Evolutionary conservation across 2,888 invertebrate species (phyloP).

Genomic region (Pristionchus maxplancki): DNA sequence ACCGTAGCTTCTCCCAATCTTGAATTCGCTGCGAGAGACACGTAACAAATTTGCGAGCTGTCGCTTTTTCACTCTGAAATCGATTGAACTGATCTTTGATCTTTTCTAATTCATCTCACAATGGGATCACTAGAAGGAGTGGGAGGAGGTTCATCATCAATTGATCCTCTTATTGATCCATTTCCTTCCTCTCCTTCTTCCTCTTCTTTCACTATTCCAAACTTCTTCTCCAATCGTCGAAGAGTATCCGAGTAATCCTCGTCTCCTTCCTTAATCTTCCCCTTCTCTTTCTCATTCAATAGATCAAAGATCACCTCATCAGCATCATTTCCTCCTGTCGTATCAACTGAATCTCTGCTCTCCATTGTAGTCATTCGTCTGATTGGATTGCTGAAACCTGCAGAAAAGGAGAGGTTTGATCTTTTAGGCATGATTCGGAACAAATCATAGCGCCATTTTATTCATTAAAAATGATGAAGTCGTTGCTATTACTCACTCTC

Average conservation of each 20-base stretch:
- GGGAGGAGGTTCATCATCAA: conserved; percentile 50
- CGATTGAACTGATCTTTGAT: neutral
- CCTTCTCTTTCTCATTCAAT: neutral
- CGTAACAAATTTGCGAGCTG: conserved; percentile 61
- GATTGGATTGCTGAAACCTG: conserved; percentile 43
- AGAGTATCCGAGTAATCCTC: conserved; percentile 45
- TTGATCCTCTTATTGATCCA: neutral
- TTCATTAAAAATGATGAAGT: too few relatives aligned
- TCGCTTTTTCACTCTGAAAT: conserved; percentile 63
- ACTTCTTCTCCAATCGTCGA: conserved; percentile 45
- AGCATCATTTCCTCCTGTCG: conserved; percentile 49
- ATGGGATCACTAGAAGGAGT: conserved; percentile 47
- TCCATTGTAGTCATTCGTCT: conserved; percentile 23
- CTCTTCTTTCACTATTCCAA: conserved; percentile 50
- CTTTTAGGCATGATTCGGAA: too few relatives aligned
- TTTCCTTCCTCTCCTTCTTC: conserved; percentile 57
- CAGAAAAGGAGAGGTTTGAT: neutral
- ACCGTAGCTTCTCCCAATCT: conserved; percentile 56
- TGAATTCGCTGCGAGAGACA: conserved; percentile 57
- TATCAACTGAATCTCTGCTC: conserved; percentile 43
- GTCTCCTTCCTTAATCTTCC: conserved; percentile 1
- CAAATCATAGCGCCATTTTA: too few relatives aligned
- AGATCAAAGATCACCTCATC: conserved; percentile 39
- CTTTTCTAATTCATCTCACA: neutral
- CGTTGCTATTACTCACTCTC: conserved; percentile 53